Conservation (phyloP, 2,797 vertebrate species). For the Cynodonichthys magdalenae region DNA sequence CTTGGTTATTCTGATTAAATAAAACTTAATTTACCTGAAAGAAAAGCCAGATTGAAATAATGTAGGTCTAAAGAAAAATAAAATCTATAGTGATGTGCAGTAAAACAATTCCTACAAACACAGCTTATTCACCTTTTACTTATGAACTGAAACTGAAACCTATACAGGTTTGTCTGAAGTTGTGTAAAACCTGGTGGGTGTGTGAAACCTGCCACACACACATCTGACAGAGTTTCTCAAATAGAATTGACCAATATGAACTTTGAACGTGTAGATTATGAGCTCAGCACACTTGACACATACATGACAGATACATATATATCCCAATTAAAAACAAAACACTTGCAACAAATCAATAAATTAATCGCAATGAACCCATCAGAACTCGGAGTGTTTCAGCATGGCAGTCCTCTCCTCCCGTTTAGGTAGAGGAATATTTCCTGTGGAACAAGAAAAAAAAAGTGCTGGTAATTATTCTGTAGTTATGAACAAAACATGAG, state of each 20-base stretch:
- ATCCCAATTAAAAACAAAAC: no score
- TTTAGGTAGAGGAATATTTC: conserved; percentile 90
- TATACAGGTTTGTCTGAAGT: background rate
- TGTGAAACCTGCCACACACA: background rate
- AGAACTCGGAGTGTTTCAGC: conserved; percentile 71
- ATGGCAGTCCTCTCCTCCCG: conserved; percentile 77
- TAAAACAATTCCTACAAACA: background rate
- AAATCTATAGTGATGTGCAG: no score
- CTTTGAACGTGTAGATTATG: no score
- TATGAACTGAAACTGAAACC: conserved; percentile 35
- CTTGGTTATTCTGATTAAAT: no score
- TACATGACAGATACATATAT: background rate
- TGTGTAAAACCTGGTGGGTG: background rate
- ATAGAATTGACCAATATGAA: no score
- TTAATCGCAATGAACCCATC: conserved; percentile 13
- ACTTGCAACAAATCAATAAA: background rate
- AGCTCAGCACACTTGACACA: background rate
- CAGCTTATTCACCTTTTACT: background rate
- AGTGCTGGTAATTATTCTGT: background rate
- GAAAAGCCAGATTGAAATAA: no score
- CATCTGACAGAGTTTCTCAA: background rate
- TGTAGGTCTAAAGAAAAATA: no score
- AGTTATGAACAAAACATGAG: background rate
- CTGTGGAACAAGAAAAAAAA: conserved; percentile 67
- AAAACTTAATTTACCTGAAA: no score